Percentiles rank a stretch among this genome's conserved stretches.
Conservation (phyloP, 2,797 vertebrate species). For the Sylvia borin region DNA sequence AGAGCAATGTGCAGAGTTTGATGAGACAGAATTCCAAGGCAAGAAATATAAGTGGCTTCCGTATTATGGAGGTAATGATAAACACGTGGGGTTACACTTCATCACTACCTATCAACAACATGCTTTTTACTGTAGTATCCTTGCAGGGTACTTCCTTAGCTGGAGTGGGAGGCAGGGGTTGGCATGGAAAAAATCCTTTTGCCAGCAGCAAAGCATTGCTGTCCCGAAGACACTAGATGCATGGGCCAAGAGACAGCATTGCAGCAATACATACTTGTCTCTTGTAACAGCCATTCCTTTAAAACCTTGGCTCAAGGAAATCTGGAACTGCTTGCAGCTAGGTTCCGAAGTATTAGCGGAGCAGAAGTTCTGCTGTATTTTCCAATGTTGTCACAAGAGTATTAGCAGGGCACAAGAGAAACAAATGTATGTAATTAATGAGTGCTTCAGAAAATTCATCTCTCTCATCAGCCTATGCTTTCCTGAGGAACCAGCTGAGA, state of each 20-base stretch:
- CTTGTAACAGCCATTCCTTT: background rate
- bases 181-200: background rate
- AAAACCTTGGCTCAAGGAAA: background rate
- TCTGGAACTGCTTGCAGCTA: background rate
- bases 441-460: background rate
- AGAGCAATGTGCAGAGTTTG: slow-evolving; percentile 91
- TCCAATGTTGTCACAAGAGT: background rate
- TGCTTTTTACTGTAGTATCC: background rate
- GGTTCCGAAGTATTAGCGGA: background rate
- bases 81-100: background rate
- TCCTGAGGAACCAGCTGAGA: background rate
- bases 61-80: slow-evolving; percentile 88
- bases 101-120: background rate
- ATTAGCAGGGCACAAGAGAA: background rate
- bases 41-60: slow-evolving; percentile 92
- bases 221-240: background rate
- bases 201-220: background rate
- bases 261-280: background rate
- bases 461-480: background rate
- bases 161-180: background rate
- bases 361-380: background rate
- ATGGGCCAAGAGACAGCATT: background rate
- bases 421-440: background rate
- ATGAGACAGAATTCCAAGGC: slow-evolving; percentile 88
- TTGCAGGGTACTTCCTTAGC: background rate